Conservation (phyloP, 2,797 vertebrate species). For the Malacoraja senta region DNA sequence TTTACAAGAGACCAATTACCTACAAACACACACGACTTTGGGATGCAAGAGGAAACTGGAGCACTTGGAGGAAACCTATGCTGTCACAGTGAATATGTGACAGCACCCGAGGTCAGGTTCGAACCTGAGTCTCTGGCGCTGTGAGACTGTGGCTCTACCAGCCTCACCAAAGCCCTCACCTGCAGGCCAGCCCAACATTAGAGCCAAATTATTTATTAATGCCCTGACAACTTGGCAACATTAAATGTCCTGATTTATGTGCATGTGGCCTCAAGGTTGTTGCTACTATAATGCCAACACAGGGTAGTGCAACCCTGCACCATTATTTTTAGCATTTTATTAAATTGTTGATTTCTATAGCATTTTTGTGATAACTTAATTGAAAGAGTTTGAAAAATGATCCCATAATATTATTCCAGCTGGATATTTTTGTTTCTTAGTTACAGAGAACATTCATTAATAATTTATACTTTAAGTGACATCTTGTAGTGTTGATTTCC, state of each 20-base stretch:
- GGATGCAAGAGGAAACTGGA: no score
- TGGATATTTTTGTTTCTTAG: background rate
- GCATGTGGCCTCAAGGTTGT: background rate
- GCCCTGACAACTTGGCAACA: background rate
- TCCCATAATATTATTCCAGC: background rate
- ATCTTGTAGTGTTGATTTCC: background rate
- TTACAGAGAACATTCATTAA: background rate
- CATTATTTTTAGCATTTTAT: background rate
- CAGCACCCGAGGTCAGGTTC: no score
- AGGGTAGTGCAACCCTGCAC: background rate
- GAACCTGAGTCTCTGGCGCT: no score
- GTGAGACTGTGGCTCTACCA: no score
- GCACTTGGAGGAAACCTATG: no score
- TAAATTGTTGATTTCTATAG: background rate
- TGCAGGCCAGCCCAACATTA: background rate
- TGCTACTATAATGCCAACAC: background rate
- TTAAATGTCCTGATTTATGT: background rate
- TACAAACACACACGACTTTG: no score
- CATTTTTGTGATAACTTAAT: background rate
- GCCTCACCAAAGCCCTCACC: no score
- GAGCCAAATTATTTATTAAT: background rate
- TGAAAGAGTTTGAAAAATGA: background rate
- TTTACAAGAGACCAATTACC: no score
- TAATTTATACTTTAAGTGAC: background rate
- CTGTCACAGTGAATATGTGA: no score